These are phyloP conservation scores for Microtus californicus DNA, from an alignment of 2,797 vertebrate genomes.

Conservation along the genomic window DNA sequence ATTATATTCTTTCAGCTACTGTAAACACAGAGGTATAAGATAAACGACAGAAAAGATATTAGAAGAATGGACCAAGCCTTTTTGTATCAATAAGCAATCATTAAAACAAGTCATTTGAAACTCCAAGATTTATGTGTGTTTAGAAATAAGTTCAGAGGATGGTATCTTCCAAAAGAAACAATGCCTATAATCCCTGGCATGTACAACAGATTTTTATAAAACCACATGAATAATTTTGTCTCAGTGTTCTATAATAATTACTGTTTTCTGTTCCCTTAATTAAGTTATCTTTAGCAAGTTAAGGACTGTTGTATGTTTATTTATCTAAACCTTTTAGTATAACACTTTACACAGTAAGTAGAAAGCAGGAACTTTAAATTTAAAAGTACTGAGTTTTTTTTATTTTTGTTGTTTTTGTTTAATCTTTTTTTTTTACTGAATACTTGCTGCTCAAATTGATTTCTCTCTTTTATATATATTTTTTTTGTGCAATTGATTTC, in stretches of 20 bases:
- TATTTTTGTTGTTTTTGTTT: not conserved
- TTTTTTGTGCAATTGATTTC: not conserved
- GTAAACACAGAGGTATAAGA: not conserved
- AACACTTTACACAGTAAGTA: not conserved
- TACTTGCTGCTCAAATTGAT: not conserved
- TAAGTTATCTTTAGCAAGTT: not conserved
- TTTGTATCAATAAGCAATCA: not conserved
- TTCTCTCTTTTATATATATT: not conserved
- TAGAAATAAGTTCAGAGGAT: slow-evolving; percentile 33
- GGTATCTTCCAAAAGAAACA: not conserved
- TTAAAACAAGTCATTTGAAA: slow-evolving; percentile 48
- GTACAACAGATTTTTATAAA: slow-evolving; percentile 12
- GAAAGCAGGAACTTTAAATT: not conserved
- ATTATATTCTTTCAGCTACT: not conserved
- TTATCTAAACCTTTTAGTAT: not conserved
- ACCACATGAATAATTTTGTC: not conserved
- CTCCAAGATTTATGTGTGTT: slow-evolving; percentile 27
- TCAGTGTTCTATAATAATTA: not conserved
- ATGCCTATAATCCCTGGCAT: not conserved
- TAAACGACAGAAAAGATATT: not conserved
- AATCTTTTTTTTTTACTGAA: not conserved
- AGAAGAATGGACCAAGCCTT: not conserved
- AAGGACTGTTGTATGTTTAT: not conserved
- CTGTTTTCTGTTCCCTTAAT: not conserved
- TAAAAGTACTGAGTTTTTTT: not conserved